A percentile compares a stretch with the other conserved stretches of the same genome.
Conservation (phyloP, 1,140 invertebrate species). For the Saxidomus purpurata region DNA sequence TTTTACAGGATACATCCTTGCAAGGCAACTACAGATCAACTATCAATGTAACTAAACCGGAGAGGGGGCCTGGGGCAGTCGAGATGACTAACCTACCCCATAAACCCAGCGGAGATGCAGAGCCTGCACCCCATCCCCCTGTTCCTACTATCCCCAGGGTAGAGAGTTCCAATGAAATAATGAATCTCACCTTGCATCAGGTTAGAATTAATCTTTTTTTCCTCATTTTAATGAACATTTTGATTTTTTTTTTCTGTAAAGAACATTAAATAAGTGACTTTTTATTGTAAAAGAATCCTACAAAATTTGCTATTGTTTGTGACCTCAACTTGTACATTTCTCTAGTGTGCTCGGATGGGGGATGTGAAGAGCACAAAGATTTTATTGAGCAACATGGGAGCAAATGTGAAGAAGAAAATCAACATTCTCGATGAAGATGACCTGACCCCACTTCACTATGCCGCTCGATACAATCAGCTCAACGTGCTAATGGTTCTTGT, state of each 20-base stretch:
- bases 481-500: conserved; percentile 51
- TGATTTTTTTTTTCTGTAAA: too few species aligned
- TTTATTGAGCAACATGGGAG: conserved; percentile 73
- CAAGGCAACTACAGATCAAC: conserved; percentile 46
- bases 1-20: not conserved
- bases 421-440: conserved; percentile 85
- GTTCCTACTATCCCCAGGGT: conserved; percentile 50
- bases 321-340: too few species aligned
- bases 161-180: conserved; percentile 49
- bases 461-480: conserved; percentile 84
- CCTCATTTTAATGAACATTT: not conserved
- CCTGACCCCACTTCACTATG: conserved; percentile 86
- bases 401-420: conserved; percentile 78
- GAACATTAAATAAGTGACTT: too few species aligned
- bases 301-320: too few species aligned
- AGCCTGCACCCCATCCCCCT: not conserved
- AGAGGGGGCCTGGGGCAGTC: not conserved
- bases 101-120: not conserved
- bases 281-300: too few species aligned
- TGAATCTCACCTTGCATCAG: conserved; percentile 71
- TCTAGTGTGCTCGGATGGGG: conserved; percentile 82
- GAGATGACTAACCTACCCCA: conserved; percentile 49
- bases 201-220: conserved; percentile 13
- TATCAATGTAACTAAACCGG: conserved; percentile 49
- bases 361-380: conserved; percentile 76